Percentiles rank a stretch among this genome's conserved stretches.
Evolutionary conservation across 2,888 invertebrate genomes (phyloP).

Genomic region (Erebia aethiops): DNA sequence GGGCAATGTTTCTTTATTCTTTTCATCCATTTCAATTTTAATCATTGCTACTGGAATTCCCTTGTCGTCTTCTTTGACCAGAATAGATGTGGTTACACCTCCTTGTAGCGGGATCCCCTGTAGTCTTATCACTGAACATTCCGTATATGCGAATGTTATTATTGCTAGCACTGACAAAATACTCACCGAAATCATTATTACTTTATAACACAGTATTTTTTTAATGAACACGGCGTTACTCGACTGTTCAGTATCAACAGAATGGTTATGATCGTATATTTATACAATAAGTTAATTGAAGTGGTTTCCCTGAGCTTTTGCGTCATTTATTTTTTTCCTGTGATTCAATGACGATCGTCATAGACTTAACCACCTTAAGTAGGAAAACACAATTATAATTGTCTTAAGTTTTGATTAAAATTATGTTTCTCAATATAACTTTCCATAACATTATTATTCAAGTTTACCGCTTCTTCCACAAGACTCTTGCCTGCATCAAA

Average conservation of each 20-base stretch:
- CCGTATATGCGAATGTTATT: conserved; percentile 12
- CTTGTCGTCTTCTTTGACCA: conserved; percentile 30
- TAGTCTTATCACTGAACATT: conserved; percentile 37
- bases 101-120: conserved; percentile 34
- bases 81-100: conserved; percentile 29
- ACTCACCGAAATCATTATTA: conserved; percentile 12
- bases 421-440: too few relatives aligned
- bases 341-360: neutral
- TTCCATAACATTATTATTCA: too few relatives aligned
- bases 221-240: neutral
- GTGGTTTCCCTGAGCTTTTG: neutral
- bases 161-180: neutral
- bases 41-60: conserved; percentile 24
- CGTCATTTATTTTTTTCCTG: neutral
- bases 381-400: neutral
- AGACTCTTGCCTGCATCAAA: neutral
- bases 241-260: neutral
- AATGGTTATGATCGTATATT: neutral
- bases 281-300: neutral
- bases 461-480: too few relatives aligned
- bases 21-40: conserved; percentile 27
- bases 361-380: neutral
- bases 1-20: conserved; percentile 2
- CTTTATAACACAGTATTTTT: neutral
- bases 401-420: neutral